phyloP scores from a whole-genome alignment of 2,113 vertebrate genomes.

The Nansenia antarctica region DNA sequence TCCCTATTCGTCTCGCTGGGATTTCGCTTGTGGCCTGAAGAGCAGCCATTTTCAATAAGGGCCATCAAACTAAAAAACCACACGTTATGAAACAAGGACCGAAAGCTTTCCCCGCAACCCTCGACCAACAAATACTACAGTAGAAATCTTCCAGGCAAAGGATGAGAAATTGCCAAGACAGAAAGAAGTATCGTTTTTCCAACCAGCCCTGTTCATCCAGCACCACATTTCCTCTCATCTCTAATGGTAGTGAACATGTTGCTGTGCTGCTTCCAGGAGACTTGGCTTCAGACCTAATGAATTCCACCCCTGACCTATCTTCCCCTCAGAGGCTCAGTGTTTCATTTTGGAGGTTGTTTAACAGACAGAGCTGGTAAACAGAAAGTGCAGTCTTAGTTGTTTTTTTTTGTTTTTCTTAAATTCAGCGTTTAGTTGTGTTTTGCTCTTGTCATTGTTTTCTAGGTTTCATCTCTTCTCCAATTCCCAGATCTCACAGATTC shows the following conservation, averaged over 20 bases:
- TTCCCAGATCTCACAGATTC: constrained; percentile 12
- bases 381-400: constrained; percentile 30
- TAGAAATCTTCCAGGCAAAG: neutral
- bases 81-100: neutral
- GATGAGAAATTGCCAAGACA: neutral
- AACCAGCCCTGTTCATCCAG: no score
- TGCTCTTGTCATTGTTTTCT: neutral
- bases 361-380: constrained; percentile 36
- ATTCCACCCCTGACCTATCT: constrained; percentile 45
- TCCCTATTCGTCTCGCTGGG: constrained; percentile 30
- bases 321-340: constrained; percentile 12
- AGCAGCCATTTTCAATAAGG: neutral
- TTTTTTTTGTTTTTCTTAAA: no score
- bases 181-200: no score
- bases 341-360: constrained; percentile 33
- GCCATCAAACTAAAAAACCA: neutral
- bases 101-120: neutral
- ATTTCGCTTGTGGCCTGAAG: constrained; percentile 14
- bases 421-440: constrained; percentile 26
- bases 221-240: neutral
- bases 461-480: constrained; percentile 13
- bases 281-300: constrained; percentile 51
- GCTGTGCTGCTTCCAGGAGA: constrained; percentile 17
- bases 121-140: neutral
- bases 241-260: neutral